These are phyloP conservation scores for Anolis sagrei DNA, from an alignment of 2,113 vertebrate genomes.

Conservation along the genomic window DNA sequence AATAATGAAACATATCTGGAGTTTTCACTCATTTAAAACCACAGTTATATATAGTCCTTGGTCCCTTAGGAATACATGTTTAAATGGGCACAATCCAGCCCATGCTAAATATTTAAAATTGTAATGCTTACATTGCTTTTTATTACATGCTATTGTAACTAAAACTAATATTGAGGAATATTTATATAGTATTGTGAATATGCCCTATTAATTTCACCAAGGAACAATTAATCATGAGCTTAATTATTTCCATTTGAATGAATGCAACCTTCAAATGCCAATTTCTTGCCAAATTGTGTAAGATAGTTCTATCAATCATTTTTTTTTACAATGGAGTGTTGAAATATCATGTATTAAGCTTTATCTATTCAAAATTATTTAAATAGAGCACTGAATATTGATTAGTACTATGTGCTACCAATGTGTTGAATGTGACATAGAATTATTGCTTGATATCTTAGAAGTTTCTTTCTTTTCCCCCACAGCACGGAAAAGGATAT, in stretches of 20 bases:
- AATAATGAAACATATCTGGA: background rate
- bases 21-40: background rate
- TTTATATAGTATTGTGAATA: background rate
- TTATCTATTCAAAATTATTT: slow-evolving; percentile 46
- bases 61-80: background rate
- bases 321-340: background rate
- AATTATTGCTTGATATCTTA: slow-evolving; percentile 67
- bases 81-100: background rate
- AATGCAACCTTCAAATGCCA: background rate
- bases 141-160: background rate
- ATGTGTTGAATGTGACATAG: background rate
- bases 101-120: background rate
- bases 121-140: background rate
- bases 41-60: background rate
- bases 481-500: slow-evolving; percentile 97
- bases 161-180: slow-evolving; percentile 30
- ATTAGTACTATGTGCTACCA: background rate
- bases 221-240: background rate
- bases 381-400: slow-evolving; percentile 41
- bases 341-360: background rate
- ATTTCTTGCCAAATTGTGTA: background rate
- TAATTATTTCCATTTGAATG: background rate
- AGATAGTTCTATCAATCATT: slow-evolving; percentile 28
- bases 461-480: slow-evolving; percentile 76
- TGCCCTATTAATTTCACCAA: background rate